Conservation (phyloP, 92 coral and sea anemone species). For the Porites rus region DNA sequence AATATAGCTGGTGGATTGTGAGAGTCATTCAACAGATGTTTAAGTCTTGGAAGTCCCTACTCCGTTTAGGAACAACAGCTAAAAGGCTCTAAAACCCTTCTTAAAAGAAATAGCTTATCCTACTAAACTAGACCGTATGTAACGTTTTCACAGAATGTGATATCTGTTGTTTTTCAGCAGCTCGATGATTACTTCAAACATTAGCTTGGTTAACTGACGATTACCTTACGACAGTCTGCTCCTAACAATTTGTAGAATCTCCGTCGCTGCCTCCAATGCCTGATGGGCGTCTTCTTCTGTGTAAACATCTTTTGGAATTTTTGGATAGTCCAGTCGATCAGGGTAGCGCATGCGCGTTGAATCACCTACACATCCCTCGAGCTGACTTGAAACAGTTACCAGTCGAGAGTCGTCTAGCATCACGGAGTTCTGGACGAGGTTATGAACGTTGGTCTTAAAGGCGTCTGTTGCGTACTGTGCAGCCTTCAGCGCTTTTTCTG, state of each 20-base stretch:
- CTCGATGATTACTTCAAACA: too few species aligned
- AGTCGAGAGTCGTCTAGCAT: constrained; percentile 40
- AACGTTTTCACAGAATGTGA: too few species aligned
- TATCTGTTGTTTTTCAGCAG: too few species aligned
- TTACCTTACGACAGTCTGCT: constrained; percentile 26
- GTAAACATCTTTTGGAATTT: constrained; percentile 69
- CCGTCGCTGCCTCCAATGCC: constrained; percentile 45
- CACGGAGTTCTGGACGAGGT: constrained; percentile 42
- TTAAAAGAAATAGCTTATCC: too few species aligned
- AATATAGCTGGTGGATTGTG: too few species aligned
- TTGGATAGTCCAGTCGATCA: constrained; percentile 56
- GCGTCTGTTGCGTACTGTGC: constrained; percentile 71
- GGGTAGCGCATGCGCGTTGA: constrained; percentile 84
- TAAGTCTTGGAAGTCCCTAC: too few species aligned
- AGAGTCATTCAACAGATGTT: too few species aligned
- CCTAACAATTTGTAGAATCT: constrained; percentile 48
- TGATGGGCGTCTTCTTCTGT: constrained; percentile 36
- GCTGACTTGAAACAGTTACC: constrained; percentile 17
- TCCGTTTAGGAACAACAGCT: too few species aligned
- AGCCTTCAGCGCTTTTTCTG: constrained; percentile 79
- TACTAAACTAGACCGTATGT: too few species aligned
- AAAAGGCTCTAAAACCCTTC: too few species aligned
- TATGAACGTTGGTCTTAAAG: constrained; percentile 50
- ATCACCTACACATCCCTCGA: constrained; percentile 54
- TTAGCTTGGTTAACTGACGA: background rate